These are phyloP conservation scores for Arctia plantaginis DNA, from an alignment of 2,888 invertebrate species.

Conservation along the genomic window DNA sequence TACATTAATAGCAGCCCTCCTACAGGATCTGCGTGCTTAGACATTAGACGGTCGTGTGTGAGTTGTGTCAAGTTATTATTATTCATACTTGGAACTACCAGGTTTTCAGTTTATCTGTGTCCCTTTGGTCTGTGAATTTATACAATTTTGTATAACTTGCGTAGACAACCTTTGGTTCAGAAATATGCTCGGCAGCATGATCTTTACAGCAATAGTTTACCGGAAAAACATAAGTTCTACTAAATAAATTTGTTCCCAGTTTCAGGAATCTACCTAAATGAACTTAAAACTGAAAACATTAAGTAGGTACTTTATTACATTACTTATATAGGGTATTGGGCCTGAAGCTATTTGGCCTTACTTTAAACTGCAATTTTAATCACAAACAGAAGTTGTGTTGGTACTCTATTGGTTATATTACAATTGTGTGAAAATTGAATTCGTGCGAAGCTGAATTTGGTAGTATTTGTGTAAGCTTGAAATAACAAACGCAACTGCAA, in stretches of 20 bases:
- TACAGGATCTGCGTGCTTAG: too few species aligned
- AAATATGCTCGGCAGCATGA: not conserved
- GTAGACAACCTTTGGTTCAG: not conserved
- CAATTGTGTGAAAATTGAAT: slow-evolving; percentile 32
- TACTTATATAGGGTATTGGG: not conserved
- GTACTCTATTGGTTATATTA: not conserved
- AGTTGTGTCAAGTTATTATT: too few species aligned
- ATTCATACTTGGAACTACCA: too few species aligned
- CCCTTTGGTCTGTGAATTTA: too few species aligned
- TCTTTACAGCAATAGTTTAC: not conserved
- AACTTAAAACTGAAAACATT: not conserved
- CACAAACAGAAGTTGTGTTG: too few species aligned
- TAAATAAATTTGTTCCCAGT: not conserved
- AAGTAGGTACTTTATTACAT: not conserved
- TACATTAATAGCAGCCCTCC: too few species aligned
- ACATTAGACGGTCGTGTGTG: too few species aligned
- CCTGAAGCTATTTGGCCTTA: not conserved
- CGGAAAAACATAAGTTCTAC: not conserved
- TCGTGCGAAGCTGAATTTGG: slow-evolving; percentile 53
- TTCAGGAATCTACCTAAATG: not conserved
- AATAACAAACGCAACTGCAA: slow-evolving; percentile 76
- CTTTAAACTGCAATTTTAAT: not conserved
- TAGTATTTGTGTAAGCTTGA: slow-evolving; percentile 54
- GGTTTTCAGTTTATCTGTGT: too few species aligned
- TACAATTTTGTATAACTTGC: not conserved